Evolutionary conservation across 37 sponge, comb jelly and placozoan genomes (phyloP).

Genomic region (Petrosia ficiformis): DNA sequence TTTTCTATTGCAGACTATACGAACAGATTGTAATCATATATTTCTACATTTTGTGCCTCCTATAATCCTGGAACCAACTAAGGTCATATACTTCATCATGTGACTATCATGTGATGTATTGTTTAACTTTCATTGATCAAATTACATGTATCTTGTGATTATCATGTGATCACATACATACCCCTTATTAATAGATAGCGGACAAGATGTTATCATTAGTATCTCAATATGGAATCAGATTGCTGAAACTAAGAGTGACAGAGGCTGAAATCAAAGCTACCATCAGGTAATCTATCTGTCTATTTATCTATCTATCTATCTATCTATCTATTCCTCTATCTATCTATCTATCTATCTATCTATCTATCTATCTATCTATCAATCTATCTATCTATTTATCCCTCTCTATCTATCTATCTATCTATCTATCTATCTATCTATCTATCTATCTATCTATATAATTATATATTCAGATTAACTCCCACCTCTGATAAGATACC

Average conservation of each 20-base stretch:
- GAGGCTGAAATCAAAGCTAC: slow-evolving; percentile 94
- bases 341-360: slow-evolving; percentile 2
- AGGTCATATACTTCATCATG: neutral
- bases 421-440: too few relatives aligned
- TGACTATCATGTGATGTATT: too few relatives aligned
- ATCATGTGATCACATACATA: neutral
- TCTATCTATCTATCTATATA: neutral
- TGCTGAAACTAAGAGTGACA: slow-evolving; percentile 84
- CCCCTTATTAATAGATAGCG: slow-evolving; percentile 30
- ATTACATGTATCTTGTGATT: too few relatives aligned
- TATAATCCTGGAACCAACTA: slow-evolving; percentile 82
- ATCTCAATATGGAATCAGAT: slow-evolving; percentile 75
- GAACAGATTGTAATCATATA: slow-evolving; percentile 97
- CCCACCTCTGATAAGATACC: slow-evolving; percentile 37
- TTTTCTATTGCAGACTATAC: slow-evolving; percentile 30
- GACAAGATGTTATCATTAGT: slow-evolving; percentile 76
- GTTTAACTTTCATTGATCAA: neutral
- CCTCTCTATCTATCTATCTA: too few relatives aligned
- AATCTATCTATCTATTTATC: too few relatives aligned
- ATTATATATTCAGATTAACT: slow-evolving; percentile 22
- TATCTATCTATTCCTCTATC: too few relatives aligned
- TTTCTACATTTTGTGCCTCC: slow-evolving; percentile 96
- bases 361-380: too few relatives aligned
- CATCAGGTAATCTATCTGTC: slow-evolving; percentile 51
- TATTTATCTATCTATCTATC: too few relatives aligned